Evolutionary conservation across 2,888 invertebrate species (phyloP).

Genomic region (Ormyrus labotus): DNA sequence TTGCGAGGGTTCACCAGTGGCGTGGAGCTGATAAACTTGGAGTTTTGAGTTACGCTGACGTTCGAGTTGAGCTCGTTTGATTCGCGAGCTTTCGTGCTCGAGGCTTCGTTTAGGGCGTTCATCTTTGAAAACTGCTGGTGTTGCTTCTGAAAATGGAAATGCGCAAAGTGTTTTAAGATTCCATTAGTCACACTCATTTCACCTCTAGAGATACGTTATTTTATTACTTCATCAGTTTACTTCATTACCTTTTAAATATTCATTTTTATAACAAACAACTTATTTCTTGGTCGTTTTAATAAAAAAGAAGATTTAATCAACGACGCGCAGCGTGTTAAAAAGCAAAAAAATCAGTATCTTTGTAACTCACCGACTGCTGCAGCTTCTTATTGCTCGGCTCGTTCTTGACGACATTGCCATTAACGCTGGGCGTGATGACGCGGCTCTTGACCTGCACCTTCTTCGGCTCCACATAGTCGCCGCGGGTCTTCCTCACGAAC

Average conservation of each 20-base stretch:
- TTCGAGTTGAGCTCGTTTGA: constrained; percentile 34
- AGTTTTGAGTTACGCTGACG: constrained; percentile 27
- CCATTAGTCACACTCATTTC: no score
- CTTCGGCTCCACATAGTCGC: constrained; percentile 76
- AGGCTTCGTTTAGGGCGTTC: constrained; percentile 57
- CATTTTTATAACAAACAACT: no score
- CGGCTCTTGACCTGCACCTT: constrained; percentile 81
- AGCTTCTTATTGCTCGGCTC: constrained; percentile 42
- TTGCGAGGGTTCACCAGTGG: constrained; percentile 79
- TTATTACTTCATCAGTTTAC: no score
- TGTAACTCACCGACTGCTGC: constrained; percentile 23
- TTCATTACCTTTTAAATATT: no score
- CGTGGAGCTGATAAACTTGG: constrained; percentile 41
- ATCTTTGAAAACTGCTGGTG: constrained; percentile 62
- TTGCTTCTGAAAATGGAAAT: constrained; percentile 24
- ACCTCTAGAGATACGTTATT: no score
- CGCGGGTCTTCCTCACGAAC: constrained; percentile 78
- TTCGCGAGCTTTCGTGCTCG: background rate
- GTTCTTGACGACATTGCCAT: constrained; percentile 68
- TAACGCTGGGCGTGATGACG: constrained; percentile 75
- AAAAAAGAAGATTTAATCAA: no score
- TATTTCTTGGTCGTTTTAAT: no score
- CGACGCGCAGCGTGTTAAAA: no score
- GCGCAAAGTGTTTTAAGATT: no score
- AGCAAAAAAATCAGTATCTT: no score